Evolutionary conservation across 2,797 vertebrate species (phyloP).

Genomic region (Aselliscus stoliczkanus): DNA sequence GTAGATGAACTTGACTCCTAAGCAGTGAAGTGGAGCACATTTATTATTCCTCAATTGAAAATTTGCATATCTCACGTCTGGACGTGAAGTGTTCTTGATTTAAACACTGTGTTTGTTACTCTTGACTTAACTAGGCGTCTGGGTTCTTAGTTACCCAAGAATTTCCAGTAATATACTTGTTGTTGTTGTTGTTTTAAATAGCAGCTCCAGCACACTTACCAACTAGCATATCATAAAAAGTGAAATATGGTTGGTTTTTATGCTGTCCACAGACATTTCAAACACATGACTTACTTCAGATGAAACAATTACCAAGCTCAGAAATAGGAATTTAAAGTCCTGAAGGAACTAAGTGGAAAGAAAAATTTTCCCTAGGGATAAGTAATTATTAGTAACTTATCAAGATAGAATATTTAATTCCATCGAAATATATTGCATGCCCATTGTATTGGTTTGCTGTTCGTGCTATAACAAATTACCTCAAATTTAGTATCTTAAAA

Average conservation of each 20-base stretch:
- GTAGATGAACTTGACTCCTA: background rate
- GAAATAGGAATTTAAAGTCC: background rate
- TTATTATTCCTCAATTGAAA: slow-evolving; percentile 5
- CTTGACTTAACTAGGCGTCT: background rate
- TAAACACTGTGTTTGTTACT: background rate
- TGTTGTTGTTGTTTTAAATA: background rate
- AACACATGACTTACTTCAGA: background rate
- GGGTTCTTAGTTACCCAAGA: background rate
- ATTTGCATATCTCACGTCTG: background rate
- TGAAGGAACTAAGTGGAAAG: background rate
- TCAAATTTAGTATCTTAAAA: background rate
- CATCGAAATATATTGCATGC: background rate
- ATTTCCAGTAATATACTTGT: background rate
- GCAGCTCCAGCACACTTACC: background rate
- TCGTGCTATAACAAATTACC: background rate
- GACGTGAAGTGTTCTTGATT: background rate
- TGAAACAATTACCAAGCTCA: background rate
- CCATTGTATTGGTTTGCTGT: background rate
- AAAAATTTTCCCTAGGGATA: background rate
- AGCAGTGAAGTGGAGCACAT: background rate
- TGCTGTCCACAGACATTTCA: background rate
- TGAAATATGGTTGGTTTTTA: background rate
- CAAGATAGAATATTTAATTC: slow-evolving; percentile 3
- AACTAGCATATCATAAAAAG: background rate
- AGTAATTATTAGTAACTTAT: background rate